Evolutionary conservation across 2,888 invertebrate genomes (phyloP).

Genomic region (Ochropacha duplaris): DNA sequence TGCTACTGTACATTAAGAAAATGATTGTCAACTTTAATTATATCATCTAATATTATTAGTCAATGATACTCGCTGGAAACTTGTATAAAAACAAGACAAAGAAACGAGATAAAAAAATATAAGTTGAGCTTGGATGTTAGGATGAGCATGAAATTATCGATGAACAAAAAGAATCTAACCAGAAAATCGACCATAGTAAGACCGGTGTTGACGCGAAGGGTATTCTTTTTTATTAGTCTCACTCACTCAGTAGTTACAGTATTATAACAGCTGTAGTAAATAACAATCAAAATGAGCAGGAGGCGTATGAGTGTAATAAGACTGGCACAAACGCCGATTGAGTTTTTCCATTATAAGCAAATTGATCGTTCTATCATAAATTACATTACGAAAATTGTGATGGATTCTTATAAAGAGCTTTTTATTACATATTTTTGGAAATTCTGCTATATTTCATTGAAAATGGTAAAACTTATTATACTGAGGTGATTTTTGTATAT

Average conservation of each 20-base stretch:
- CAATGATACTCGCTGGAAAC: constrained; percentile 12
- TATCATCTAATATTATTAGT: constrained; percentile 30
- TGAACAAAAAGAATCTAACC: constrained; percentile 37
- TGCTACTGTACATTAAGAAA: constrained; percentile 24
- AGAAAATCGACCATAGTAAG: constrained; percentile 32
- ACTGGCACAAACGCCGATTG: background rate
- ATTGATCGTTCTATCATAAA: background rate
- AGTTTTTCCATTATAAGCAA: background rate
- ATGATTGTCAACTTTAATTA: constrained; percentile 29
- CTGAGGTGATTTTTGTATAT: too few species aligned
- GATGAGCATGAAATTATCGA: constrained; percentile 41
- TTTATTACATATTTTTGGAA: too few species aligned
- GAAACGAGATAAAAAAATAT: constrained; percentile 15
- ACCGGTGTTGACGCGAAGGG: constrained; percentile 33
- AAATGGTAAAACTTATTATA: too few species aligned
- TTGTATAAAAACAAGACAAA: constrained; percentile 25
- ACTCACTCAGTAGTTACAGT: background rate
- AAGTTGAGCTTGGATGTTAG: constrained; percentile 24
- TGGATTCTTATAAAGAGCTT: too few species aligned
- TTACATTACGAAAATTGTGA: background rate
- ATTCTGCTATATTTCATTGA: too few species aligned
- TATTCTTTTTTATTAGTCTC: constrained; percentile 28
- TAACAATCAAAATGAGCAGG: constrained; percentile 1
- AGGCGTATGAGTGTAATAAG: background rate
- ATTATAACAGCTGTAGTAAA: constrained; percentile 1